Percentiles rank a stretch among this genome's conserved stretches.
Evolutionary conservation across 2,888 invertebrate species (phyloP).

Genomic region (Mythimna loreyi): DNA sequence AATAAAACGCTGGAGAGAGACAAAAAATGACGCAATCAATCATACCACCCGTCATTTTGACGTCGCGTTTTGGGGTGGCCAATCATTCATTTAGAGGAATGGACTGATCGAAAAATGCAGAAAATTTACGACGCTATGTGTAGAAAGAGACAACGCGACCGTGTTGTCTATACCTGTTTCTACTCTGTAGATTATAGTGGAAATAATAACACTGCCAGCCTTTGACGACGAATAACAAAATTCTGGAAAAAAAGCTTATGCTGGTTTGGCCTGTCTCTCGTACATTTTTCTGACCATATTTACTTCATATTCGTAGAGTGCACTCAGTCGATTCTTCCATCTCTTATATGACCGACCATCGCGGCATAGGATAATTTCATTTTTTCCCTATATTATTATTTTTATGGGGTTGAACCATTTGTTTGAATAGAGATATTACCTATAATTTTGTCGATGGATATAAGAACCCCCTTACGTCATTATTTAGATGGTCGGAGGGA

Average conservation of each 20-base stretch:
- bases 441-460: constrained; percentile 41
- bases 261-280: no score
- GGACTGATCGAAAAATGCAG: neutral
- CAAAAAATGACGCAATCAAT: constrained; percentile 71
- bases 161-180: no score
- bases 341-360: neutral
- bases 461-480: constrained; percentile 20
- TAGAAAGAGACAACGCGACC: no score
- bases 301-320: no score
- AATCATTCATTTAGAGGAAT: constrained; percentile 6
- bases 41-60: constrained; percentile 67
- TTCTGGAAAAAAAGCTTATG: no score
- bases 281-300: no score
- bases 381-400: constrained; percentile 53
- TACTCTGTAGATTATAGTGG: no score
- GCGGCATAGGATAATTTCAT: constrained; percentile 26
- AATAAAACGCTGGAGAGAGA: constrained; percentile 69
- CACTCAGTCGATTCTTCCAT: neutral
- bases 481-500: constrained; percentile 15
- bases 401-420: constrained; percentile 45
- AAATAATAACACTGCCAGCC: no score
- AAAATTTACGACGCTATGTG: neutral
- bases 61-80: constrained; percentile 62
- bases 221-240: no score
- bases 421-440: constrained; percentile 46